These are phyloP conservation scores for Zygothrica quintamaculata DNA, from an alignment of 2,888 invertebrate genomes.

Conservation along the genomic window DNA sequence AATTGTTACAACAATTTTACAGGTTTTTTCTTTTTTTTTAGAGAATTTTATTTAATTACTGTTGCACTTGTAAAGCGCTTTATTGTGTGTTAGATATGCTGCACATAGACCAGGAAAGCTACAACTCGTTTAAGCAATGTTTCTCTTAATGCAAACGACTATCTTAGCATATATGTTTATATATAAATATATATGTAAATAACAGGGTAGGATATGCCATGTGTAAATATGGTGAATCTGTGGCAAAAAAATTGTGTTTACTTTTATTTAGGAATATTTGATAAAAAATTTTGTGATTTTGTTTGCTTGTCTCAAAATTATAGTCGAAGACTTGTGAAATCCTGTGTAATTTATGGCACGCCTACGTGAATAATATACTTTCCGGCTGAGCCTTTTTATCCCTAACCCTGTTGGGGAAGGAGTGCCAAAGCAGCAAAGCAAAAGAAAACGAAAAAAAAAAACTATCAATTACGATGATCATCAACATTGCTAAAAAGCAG, in stretches of 20 bases:
- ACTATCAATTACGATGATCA: slow-evolving; percentile 62
- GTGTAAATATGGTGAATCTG: neutral
- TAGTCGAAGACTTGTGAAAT: slow-evolving; percentile 30
- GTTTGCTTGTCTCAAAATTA: slow-evolving; percentile 20
- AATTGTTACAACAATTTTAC: slow-evolving; percentile 36
- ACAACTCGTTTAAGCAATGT: no score
- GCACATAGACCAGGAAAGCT: no score
- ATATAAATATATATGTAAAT: neutral
- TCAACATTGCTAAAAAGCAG: slow-evolving; percentile 57
- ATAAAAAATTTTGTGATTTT: neutral
- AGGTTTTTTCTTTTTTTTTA: neutral
- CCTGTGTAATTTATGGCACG: slow-evolving; percentile 40
- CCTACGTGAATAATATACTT: slow-evolving; percentile 43
- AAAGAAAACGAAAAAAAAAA: slow-evolving; percentile 26
- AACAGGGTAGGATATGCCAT: neutral
- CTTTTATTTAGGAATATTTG: no score
- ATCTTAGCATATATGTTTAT: neutral
- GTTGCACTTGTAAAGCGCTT: slow-evolving; percentile 10
- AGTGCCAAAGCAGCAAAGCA: slow-evolving; percentile 13
- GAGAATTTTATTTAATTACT: slow-evolving; percentile 32
- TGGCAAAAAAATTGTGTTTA: slow-evolving; percentile 2
- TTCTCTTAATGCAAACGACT: no score
- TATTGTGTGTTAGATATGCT: neutral
- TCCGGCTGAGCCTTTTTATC: slow-evolving; percentile 37
- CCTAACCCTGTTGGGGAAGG: no score